Percentiles rank a stretch among this genome's conserved stretches.
Conservation (phyloP, 2,888 invertebrate genomes). For the Eupithecia insigniata region DNA sequence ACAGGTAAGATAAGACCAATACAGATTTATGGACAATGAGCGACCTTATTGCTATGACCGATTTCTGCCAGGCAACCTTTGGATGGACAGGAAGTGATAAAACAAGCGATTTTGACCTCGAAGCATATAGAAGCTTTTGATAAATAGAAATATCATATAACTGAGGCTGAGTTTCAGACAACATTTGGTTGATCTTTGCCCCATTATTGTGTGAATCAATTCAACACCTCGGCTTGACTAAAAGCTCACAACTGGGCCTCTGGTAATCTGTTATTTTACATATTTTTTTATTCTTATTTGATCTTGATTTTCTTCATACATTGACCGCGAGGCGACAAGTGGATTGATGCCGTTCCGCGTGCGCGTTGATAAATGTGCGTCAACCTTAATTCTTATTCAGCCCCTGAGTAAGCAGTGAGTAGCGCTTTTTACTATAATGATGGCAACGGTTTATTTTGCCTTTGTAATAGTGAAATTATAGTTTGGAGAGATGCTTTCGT, state of each 20-base stretch:
- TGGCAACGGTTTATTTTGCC: conserved; percentile 43
- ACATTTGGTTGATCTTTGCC: background rate
- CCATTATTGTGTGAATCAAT: background rate
- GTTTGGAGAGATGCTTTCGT: conserved; percentile 35
- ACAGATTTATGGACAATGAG: too few relatives aligned
- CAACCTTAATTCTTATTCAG: conserved; percentile 40
- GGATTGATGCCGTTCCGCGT: background rate
- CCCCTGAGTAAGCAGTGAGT: conserved; percentile 46
- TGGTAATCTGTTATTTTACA: too few relatives aligned
- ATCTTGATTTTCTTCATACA: background rate
- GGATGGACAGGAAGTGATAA: too few relatives aligned
- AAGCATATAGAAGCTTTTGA: background rate
- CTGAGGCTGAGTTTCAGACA: background rate
- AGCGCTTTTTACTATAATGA: conserved; percentile 48
- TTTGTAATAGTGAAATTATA: conserved; percentile 42
- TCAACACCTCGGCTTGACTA: background rate
- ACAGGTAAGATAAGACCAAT: too few relatives aligned
- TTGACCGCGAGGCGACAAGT: background rate
- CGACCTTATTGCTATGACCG: too few relatives aligned
- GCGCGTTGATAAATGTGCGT: background rate
- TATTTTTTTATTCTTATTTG: background rate
- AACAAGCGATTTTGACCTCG: background rate
- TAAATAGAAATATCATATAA: background rate
- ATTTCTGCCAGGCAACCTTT: too few relatives aligned
- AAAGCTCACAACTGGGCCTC: background rate